These are phyloP conservation scores for Athrips mouffetella DNA, from an alignment of 2,888 invertebrate genomes.

Conservation along the genomic window DNA sequence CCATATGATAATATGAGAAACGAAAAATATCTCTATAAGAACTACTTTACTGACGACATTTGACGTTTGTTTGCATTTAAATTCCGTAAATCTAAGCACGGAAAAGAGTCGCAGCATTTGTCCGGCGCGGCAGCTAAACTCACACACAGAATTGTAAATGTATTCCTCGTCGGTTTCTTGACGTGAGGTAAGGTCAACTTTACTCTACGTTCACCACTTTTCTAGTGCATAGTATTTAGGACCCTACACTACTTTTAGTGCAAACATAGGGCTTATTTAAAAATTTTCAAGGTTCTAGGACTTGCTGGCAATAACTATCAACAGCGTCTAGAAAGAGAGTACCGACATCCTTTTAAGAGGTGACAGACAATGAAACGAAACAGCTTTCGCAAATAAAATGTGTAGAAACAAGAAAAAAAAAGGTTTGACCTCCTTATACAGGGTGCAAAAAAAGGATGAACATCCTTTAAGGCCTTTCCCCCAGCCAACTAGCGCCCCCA, in stretches of 20 bases:
- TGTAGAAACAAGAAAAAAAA: no score
- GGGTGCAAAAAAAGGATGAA: no score
- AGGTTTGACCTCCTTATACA: no score
- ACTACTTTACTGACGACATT: neutral
- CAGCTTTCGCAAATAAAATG: no score
- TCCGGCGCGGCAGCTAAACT: conserved; percentile 62
- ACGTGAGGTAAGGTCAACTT: conserved; percentile 37
- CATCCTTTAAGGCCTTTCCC: no score
- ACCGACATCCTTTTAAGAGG: no score
- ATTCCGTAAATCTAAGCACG: conserved; percentile 56
- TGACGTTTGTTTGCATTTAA: conserved; percentile 56
- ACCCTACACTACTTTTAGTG: neutral
- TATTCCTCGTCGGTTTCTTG: conserved; percentile 62
- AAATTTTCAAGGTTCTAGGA: no score
- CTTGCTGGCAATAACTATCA: no score
- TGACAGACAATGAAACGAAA: no score
- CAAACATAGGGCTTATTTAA: neutral
- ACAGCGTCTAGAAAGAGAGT: no score
- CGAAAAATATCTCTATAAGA: neutral
- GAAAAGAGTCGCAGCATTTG: conserved; percentile 70
- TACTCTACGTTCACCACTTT: conserved; percentile 24
- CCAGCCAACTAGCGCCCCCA: no score
- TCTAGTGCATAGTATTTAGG: conserved; percentile 11
- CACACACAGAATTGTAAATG: conserved; percentile 71
- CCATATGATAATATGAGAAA: neutral